Base-by-base conservation (phyloP, 2,113 vertebrate species). In the Lanius ludovicianus region DNA sequence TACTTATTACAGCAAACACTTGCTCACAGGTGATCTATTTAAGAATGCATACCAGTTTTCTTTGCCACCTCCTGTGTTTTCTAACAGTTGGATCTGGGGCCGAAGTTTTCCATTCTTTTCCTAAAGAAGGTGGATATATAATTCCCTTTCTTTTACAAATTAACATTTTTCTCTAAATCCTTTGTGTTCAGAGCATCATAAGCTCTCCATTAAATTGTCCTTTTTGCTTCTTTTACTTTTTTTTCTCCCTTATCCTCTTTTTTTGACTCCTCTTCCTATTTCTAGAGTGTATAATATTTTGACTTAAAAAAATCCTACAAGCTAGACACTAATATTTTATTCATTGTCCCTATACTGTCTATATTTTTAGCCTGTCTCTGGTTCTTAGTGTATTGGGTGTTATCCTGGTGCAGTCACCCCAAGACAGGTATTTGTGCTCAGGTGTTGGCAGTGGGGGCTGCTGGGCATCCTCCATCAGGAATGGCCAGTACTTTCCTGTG, bases 1-100 rank as follows among this genome's bases (percentile, higher is more conserved):
- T 84, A 68, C 24, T 92, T 94, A 91, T 87, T 94, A 77, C 35
- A 90, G 63, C 37, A 92, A 90, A 33, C 39, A 77, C 37, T 91
- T 87, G 9, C 37, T 97, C 28, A 60, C 50, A 91, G 81, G 46
- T 92, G 71, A 47, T 91, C 53, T 73, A 37, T 83, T 81, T 94
- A 93, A 87, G 86, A 89, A 90, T 42, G 23, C 39, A 94, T 67
- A 88, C 25, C 20, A 56, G 13, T 67, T 92, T 89, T 88, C 53
- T 70, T 80, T 84, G 33, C 49, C n/a, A 65, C 20, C 12, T 84
- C 31, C 44, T 81, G 35, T 24, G 63, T 90, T 75, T 31, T 83
- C 33, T 84, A 69, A 55, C 39, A 73, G 15, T 59, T 24, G 47
- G 14, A 62, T n/a, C 33, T 42, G n/a, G 6, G 30, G 22, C 49